A percentile compares a stretch with the other conserved stretches of the same genome.
Conservation (phyloP, 2,113 vertebrate genomes). For the Melanotaenia duboulayi region DNA sequence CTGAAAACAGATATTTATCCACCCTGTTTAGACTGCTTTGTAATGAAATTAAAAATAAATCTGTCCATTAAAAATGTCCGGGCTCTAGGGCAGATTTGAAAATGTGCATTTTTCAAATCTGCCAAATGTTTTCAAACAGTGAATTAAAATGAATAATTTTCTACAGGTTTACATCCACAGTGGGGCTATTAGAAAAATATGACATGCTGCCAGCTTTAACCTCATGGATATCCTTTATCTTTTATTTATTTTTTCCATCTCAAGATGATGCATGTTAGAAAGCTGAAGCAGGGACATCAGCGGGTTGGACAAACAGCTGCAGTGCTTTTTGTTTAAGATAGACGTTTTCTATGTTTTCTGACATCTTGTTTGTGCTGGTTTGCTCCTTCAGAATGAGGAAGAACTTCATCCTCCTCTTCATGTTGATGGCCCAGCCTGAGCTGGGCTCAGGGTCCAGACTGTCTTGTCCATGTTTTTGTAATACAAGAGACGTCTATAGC, state of each 20-base stretch:
- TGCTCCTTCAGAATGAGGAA: conserved; percentile 16
- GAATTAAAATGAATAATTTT: background rate
- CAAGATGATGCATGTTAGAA: conserved; percentile 4
- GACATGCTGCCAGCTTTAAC: background rate
- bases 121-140: too few species aligned
- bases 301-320: conserved; percentile 6
- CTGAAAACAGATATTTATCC: background rate
- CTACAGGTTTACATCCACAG: background rate
- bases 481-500: background rate
- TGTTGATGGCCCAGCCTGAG: background rate
- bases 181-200: background rate
- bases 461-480: conserved; percentile 1
- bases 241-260: background rate
- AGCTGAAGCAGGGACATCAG: background rate
- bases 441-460: background rate
- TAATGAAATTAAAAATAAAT: background rate
- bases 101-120: background rate
- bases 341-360: conserved; percentile 15
- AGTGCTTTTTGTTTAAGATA: background rate
- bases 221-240: background rate
- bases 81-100: background rate
- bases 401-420: background rate
- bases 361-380: conserved; percentile 49
- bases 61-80: background rate
- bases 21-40: background rate